Evolutionary conservation across 1,140 invertebrate species (phyloP).

Genomic region (Lasioglossum albipes): DNA sequence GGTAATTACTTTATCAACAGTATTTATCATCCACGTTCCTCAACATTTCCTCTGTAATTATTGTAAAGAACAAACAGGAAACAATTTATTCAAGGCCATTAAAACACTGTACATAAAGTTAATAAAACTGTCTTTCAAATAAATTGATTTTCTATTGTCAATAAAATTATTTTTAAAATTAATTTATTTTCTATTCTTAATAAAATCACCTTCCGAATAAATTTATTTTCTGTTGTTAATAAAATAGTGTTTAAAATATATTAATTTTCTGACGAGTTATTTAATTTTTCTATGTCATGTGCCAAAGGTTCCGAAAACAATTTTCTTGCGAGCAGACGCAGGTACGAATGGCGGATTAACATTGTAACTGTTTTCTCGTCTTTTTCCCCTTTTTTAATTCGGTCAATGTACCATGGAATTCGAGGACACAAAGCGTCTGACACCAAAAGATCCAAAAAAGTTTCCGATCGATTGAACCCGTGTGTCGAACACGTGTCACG

Average conservation of each 20-base stretch:
- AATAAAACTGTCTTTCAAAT: no score
- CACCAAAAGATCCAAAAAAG: conserved; percentile 54
- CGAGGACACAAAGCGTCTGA: conserved; percentile 54
- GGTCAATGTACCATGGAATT: conserved; percentile 39
- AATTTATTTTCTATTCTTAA: no score
- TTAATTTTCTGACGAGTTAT: no score
- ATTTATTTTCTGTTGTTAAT: no score
- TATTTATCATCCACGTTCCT: background rate
- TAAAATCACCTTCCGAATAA: no score
- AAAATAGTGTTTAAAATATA: no score
- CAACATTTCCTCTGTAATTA: background rate
- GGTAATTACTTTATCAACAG: conserved; percentile 21
- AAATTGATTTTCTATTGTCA: no score
- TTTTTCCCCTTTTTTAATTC: conserved; percentile 18
- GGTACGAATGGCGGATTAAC: conserved; percentile 11
- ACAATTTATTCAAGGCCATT: background rate
- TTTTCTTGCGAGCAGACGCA: background rate
- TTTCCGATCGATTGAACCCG: conserved; percentile 56
- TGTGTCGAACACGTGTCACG: conserved; percentile 59
- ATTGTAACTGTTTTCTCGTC: background rate
- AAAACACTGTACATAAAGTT: no score
- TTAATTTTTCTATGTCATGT: no score
- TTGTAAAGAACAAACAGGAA: background rate
- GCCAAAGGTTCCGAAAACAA: background rate
- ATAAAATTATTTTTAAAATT: no score